Base-by-base conservation (phyloP, 2,888 invertebrate genomes). In the Trachelus tabidus region DNA sequence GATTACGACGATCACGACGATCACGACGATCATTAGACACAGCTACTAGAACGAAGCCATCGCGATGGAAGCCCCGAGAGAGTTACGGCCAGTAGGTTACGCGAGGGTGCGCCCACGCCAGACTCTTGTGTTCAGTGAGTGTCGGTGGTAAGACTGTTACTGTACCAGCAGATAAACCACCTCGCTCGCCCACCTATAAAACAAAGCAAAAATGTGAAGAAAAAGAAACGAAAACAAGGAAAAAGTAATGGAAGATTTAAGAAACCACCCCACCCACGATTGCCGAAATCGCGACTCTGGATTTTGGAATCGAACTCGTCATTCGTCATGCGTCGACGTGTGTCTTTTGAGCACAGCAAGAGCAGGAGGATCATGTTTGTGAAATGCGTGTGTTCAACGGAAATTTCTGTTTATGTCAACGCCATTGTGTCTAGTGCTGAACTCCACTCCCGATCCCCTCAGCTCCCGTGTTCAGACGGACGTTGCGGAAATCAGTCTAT, bases 101-200 rank as follows among this genome's bases (percentile, higher is more conserved):
- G 81, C 81, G 81, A 82, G 80, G 82, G 83, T 77, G 81, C 76
- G 81, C 81, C 77, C 76, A 81, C 81, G 82, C 82, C 80, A 84
- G 83, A 86, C 84, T 84, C 73, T 84, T 85, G 83, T 83, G 83
- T 86, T 85, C 82, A 83, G 83, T 84, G 84, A 84, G 82, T 83
- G 83, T 85, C 83, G 79, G 83, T 82, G 83, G 79, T 77, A 79
- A 73, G 71, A 74, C 73, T 79, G 78, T 75, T 68, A 78, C 68
- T 77, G 34, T 73, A 75, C 31, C 73, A 56, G 30, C 33, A 79
- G 68, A 74, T 33, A 77, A 12, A 9, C 56, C 34, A 73, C 77
- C 69, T 40, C 35, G 78, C 75, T 76, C 76, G 75, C 69, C 78
- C 77, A 79, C 68, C 76, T 79, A 56, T 77, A 69, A 77, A 77